Evolutionary conservation across 2,797 vertebrate species (phyloP), one percentile per base, ranked within the genome.

Genomic region (Emydoidea blandingii): DNA sequence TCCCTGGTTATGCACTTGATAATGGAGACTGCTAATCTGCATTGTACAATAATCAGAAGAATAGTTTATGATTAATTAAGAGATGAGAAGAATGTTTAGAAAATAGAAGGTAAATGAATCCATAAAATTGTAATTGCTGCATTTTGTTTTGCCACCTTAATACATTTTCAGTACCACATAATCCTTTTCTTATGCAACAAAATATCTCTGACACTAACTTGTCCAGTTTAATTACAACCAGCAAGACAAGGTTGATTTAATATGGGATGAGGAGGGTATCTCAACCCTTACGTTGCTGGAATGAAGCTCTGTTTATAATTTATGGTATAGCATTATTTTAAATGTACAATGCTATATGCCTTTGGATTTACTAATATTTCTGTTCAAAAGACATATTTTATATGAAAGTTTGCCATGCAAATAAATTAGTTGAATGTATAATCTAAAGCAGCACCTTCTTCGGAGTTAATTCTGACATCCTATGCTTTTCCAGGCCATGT

Each of bases 381-480:
- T 72, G n/a, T 72, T 72, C 68, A 72, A 41, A 23, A 72, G 10
- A 59, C 3, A 2, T 34, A 3, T 81, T 85, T 93, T 21, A 68
- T 59, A 23, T 18, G 1, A 86, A 92, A 94, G 59, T 59, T 83
- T 54, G 5, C 4, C 37, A 27, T 83, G 18, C 4, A 79, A 90
- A 76, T 5, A 9, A 81, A 37, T 21, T 52, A 11, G 1, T 68
- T 54, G 11, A 92, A 87, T 47, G 4, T 52, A 83, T 84, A 2
- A 0, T 31, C 15, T 8, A 34, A 68, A 37, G 65, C 16, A 21
- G 65, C 1, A 56, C 1, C 7, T 29, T 0, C 72, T 62, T 0
- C 4, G 44, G 2, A 12, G 12, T 79, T 59, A 79, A 31, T 89
- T 81, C 29, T 82, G 53, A 95, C 91, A 88, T 81, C 8, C 0